Base-by-base conservation (phyloP, 2,113 vertebrate genomes). In the Macaca mulatta region DNA sequence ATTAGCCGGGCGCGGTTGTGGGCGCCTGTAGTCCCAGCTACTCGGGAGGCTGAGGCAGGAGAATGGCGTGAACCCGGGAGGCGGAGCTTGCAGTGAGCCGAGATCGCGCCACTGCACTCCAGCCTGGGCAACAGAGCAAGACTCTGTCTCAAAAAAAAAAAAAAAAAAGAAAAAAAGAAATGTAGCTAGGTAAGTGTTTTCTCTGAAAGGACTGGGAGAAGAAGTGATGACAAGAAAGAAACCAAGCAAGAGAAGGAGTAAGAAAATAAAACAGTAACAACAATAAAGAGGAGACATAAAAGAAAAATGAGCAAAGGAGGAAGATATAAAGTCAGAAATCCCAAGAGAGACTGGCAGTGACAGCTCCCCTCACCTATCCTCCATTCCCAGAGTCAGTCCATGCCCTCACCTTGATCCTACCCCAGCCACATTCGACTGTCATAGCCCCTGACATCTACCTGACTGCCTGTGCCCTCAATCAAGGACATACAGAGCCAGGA, bases 401-500 rank as follows among this genome's bases (percentile, higher is more conserved):
- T 52, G 25, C 12, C 90, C 75, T 93, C 85, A 67, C 67, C 87
- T 86, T 75, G 57, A 85, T 85, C 91, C 81, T 89, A 83, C 30
- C 45, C 90, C 10, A 61, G 78, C 43, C 52, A 30, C 40, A 38
- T 23, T 43, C 0, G 10, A 70, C 64, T 50, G 22, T 75, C 52
- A 2, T 6, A 38, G 80, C 30, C 35, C 69, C 40, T 82, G 84
- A 67, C 84, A 96, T 43, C 50, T 17, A 67, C 81, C 84, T 85
- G 88, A 80, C 72, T 69, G 59, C 59, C 77, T 89, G 77, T 96
- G 96, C 89, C 91, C 91, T 97, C 94, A 79, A 40, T 97, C 97
- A 98, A 98, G 96, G 97, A 96, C 97, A 97, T 43, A 57, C 55
- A 86, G 85, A 78, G 30, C 95, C 77, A 38, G 90, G 81, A 81